phyloP scores from a whole-genome alignment of 1,140 invertebrate genomes.

The Ceratina calcarata region DNA sequence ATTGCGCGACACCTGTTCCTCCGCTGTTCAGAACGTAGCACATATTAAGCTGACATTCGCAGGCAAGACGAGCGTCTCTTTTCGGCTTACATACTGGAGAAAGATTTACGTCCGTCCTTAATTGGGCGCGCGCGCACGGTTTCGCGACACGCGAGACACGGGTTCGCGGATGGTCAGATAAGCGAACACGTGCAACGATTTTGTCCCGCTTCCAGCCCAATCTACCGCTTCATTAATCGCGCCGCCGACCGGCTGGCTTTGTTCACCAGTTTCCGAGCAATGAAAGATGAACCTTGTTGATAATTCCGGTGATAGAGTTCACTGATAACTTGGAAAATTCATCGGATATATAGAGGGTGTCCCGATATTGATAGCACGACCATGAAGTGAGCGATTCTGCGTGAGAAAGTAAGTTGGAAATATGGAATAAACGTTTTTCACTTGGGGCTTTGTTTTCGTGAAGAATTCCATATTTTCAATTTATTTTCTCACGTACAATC shows the following conservation, averaged over 20 bases:
- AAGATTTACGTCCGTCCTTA: background rate
- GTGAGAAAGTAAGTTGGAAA: too few relatives aligned
- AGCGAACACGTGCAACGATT: constrained; percentile 2
- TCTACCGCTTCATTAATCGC: background rate
- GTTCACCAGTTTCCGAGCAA: background rate
- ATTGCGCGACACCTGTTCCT: background rate
- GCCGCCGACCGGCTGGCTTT: background rate
- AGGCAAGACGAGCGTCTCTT: constrained; percentile 3
- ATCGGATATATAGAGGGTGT: too few relatives aligned
- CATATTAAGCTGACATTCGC: background rate
- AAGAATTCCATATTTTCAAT: too few relatives aligned
- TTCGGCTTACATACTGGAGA: background rate
- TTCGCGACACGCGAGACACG: constrained; percentile 7
- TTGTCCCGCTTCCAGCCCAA: background rate
- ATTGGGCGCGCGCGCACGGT: background rate
- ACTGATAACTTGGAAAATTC: background rate
- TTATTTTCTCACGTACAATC: too few relatives aligned
- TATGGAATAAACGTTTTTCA: too few relatives aligned
- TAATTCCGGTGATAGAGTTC: background rate
- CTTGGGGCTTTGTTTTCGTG: too few relatives aligned
- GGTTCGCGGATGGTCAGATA: constrained; percentile 10
- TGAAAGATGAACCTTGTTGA: background rate
- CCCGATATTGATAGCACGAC: too few relatives aligned
- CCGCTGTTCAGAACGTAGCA: background rate
- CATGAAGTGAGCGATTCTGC: too few relatives aligned